Percentiles rank a stretch among this genome's conserved stretches.
phyloP scores from a whole-genome alignment of 1,140 invertebrate genomes.

The Octopus sinensis region DNA sequence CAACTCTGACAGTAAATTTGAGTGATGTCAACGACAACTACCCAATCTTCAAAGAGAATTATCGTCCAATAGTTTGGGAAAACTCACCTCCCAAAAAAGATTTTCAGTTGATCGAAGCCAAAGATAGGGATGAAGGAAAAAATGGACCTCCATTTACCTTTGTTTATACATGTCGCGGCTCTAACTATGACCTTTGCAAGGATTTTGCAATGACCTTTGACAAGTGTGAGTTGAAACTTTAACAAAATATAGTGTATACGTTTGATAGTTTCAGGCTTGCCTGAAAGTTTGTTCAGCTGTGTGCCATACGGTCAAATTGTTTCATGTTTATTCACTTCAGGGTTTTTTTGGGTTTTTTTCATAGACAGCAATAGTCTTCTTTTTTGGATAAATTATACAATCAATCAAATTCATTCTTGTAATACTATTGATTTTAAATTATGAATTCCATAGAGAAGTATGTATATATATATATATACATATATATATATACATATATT shows the following conservation, averaged over 20 bases:
- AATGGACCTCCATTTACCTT: constrained; percentile 95
- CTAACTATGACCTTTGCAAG: constrained; percentile 19
- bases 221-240: background rate
- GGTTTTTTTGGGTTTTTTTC: background rate
- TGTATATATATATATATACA: no score
- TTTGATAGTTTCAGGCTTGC: no score
- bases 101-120: constrained; percentile 83
- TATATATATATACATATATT: no score
- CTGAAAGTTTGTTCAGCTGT: no score
- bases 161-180: constrained; percentile 61
- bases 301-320: background rate
- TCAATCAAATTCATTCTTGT: no score
- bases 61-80: constrained; percentile 86
- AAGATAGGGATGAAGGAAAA: constrained; percentile 63
- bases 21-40: constrained; percentile 92
- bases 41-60: constrained; percentile 88
- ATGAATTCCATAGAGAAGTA: no score
- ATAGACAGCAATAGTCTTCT: background rate
- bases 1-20: constrained; percentile 89
- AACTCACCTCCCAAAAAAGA: constrained; percentile 78
- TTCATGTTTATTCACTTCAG: background rate
- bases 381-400: background rate
- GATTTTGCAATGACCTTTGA: constrained; percentile 38
- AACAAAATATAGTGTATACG: no score
- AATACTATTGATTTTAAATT: no score